phyloP scores from a whole-genome alignment of 2,888 invertebrate species.

The Drosophila pseudotalamancana region DNA sequence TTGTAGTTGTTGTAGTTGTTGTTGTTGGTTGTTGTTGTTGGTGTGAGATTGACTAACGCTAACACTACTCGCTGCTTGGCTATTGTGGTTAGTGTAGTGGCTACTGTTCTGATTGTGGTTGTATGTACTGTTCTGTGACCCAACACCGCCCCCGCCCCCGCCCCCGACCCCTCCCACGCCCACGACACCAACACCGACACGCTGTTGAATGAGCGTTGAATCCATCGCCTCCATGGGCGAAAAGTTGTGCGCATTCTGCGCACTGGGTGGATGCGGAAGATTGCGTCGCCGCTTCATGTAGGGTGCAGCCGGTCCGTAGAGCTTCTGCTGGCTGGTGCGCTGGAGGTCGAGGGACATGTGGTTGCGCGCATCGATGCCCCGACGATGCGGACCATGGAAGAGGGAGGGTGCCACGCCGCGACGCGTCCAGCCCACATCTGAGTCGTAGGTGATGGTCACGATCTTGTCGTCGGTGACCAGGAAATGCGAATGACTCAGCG shows the following conservation, averaged over 20 bases:
- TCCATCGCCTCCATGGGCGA: slow-evolving; percentile 82
- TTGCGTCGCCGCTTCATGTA: slow-evolving; percentile 82
- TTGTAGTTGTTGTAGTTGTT: slow-evolving; percentile 49
- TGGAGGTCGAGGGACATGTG: slow-evolving; percentile 82
- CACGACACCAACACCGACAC: slow-evolving; percentile 6
- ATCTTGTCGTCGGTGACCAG: slow-evolving; percentile 84
- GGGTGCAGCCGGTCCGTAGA: slow-evolving; percentile 82
- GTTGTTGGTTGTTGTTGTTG: slow-evolving; percentile 47
- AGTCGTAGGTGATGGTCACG: slow-evolving; percentile 84
- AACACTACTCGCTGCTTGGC: slow-evolving; percentile 75
- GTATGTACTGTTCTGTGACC: slow-evolving; percentile 55
- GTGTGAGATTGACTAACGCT: slow-evolving; percentile 66
- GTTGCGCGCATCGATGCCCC: slow-evolving; percentile 72
- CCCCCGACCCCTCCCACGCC: slow-evolving; percentile 29
- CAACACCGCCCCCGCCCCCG: slow-evolving; percentile 39
- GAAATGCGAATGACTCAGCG: slow-evolving; percentile 84
- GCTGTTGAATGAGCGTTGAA: no score
- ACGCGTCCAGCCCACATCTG: slow-evolving; percentile 84
- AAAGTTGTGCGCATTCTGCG: slow-evolving; percentile 83
- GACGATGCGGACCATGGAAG: slow-evolving; percentile 79
- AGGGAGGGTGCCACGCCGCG: slow-evolving; percentile 83
- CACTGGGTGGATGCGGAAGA: slow-evolving; percentile 83
- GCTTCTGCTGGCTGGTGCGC: slow-evolving; percentile 81
- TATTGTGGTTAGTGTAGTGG: slow-evolving; percentile 47
- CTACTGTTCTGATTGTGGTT: slow-evolving; percentile 41